These are phyloP conservation scores for Tachysurus vachellii DNA, from an alignment of 2,113 vertebrate species.

Conservation along the genomic window DNA sequence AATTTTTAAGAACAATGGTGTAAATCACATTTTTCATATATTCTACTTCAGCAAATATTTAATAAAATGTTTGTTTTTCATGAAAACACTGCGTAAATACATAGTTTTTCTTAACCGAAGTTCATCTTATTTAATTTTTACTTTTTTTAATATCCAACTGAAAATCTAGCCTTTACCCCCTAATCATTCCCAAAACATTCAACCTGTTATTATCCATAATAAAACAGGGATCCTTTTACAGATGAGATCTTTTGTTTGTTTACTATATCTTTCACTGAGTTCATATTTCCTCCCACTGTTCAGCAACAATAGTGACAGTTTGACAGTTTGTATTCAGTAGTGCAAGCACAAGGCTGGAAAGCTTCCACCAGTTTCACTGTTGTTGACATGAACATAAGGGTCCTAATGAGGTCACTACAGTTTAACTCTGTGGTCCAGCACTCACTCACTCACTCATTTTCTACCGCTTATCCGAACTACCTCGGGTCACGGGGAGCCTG, in stretches of 20 bases:
- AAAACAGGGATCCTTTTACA: slow-evolving; percentile 1
- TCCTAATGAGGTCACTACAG: slow-evolving; percentile 5
- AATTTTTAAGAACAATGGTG: neutral
- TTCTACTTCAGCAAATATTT: neutral
- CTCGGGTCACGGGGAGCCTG: too few species aligned
- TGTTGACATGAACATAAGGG: neutral
- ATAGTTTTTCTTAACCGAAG: neutral
- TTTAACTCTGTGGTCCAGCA: neutral
- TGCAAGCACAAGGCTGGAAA: slow-evolving; percentile 18
- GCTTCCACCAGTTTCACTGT: slow-evolving; percentile 7
- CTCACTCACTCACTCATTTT: too few species aligned
- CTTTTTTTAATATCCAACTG: neutral
- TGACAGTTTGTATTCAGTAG: slow-evolving; percentile 35
- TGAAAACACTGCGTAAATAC: neutral
- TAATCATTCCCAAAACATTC: neutral
- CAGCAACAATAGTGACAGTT: slow-evolving; percentile 20
- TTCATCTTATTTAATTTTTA: neutral
- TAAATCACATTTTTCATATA: neutral
- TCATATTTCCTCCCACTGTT: slow-evolving; percentile 17
- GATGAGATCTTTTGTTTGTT: slow-evolving; percentile 11
- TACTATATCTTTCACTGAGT: slow-evolving; percentile 4
- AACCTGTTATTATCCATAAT: slow-evolving; percentile 27
- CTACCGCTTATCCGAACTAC: too few species aligned
- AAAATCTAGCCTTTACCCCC: neutral
- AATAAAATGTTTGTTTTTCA: neutral